phyloP scores from a whole-genome alignment of 2,888 invertebrate genomes.

The Folsomia manolachei region DNA sequence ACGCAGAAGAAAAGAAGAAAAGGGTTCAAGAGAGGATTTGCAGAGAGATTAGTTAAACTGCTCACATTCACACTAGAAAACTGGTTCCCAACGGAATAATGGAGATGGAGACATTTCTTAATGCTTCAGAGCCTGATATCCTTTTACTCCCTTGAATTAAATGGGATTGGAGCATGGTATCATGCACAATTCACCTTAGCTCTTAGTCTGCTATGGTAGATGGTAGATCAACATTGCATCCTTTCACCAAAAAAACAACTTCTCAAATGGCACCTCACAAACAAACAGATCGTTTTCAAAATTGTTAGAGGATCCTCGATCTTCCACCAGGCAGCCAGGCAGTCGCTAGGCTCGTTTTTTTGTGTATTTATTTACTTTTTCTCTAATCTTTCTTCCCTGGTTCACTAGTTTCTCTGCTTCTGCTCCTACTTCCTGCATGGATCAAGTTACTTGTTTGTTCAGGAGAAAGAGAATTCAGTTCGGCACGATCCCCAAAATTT shows the following conservation, averaged over 20 bases:
- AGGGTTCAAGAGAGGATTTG: constrained; percentile 3
- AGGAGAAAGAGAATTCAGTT: neutral
- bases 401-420: neutral
- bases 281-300: neutral
- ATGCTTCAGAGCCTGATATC: neutral
- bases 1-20: no score
- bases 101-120: constrained; percentile 1
- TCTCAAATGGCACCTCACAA: neutral
- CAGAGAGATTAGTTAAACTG: constrained; percentile 11
- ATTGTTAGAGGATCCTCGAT: neutral
- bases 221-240: neutral
- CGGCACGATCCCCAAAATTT: neutral
- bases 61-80: neutral
- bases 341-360: neutral
- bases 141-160: neutral
- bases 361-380: neutral
- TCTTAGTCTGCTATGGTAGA: no score
- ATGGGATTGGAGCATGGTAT: no score
- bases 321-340: no score
- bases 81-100: neutral
- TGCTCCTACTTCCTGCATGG: no score
- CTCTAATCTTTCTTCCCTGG: neutral
- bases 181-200: no score
- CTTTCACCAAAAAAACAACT: neutral
- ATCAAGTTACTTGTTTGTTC: neutral